These are phyloP conservation scores for Pandemis heparana DNA, from an alignment of 2,888 invertebrate genomes.

Conservation along the genomic window DNA sequence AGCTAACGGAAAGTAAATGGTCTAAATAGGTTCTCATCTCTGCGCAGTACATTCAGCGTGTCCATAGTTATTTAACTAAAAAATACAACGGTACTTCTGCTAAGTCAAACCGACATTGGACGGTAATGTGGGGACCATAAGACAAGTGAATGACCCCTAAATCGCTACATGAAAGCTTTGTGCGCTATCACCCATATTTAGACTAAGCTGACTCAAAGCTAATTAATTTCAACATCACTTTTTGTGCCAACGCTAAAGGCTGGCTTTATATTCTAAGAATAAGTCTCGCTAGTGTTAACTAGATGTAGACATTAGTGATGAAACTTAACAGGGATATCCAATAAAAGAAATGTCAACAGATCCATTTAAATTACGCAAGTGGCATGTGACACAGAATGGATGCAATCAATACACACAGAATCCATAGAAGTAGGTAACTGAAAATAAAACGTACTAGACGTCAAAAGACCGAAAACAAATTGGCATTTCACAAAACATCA, in stretches of 20 bases:
- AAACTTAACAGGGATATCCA: background rate
- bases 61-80: conserved; percentile 21
- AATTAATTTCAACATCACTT: conserved; percentile 28
- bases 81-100: conserved; percentile 36
- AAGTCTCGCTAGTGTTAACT: background rate
- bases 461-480: too few species aligned
- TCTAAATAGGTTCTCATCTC: background rate
- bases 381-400: too few species aligned
- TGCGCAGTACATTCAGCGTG: conserved; percentile 10
- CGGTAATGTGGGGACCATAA: conserved; percentile 31
- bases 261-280: conserved; percentile 7
- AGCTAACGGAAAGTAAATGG: conserved; percentile 7
- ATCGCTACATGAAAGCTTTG: conserved; percentile 38
- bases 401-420: too few species aligned
- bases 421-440: background rate
- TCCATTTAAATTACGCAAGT: background rate
- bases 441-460: background rate
- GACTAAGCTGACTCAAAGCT: conserved; percentile 30
- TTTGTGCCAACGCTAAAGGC: conserved; percentile 7
- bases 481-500: background rate
- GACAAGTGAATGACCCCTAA: conserved; percentile 41
- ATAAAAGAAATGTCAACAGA: background rate
- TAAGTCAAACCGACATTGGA: conserved; percentile 35
- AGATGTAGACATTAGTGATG: background rate
- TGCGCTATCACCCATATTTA: conserved; percentile 31